Conservation (phyloP, 23 tunicate genomes). For the Ciona savignyi region DNA sequence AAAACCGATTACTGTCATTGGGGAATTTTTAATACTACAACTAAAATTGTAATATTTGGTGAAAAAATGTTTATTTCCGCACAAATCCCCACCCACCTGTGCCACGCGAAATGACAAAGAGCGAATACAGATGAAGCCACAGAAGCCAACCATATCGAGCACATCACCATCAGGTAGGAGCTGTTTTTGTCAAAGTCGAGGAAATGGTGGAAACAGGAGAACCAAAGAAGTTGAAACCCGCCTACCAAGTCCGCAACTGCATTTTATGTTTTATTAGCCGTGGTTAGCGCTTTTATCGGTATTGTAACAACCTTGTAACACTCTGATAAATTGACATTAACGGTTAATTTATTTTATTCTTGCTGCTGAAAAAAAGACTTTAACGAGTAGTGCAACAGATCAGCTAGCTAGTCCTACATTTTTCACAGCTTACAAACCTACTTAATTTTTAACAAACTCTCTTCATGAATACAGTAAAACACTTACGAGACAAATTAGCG, state of each 20-base stretch:
- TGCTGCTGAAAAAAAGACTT: background rate
- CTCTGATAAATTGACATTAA: no score
- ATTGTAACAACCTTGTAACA: background rate
- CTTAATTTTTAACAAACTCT: background rate
- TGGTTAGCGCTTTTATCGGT: background rate
- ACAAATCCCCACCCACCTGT: conserved; percentile 33
- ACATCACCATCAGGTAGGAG: conserved; percentile 42
- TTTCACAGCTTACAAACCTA: background rate
- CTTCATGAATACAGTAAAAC: background rate
- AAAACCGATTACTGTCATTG: no score
- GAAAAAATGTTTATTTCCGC: background rate
- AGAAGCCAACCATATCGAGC: conserved; percentile 66
- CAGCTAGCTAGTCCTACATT: background rate
- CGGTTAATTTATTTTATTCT: no score
- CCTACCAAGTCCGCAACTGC: conserved; percentile 69
- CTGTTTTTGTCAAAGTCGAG: conserved; percentile 7
- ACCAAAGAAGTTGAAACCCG: conserved; percentile 68
- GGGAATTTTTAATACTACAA: no score
- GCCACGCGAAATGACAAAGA: conserved; percentile 42
- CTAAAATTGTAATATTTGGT: background rate
- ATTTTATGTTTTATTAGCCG: no score
- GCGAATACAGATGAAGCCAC: conserved; percentile 54
- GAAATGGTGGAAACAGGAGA: conserved; percentile 44
- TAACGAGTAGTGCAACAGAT: background rate
- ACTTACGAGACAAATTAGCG: conserved; percentile 50